Percentiles rank a stretch among this genome's conserved stretches.
Conservation (phyloP, 37 sponge, comb jelly and placozoan genomes). For the Aphrocallistes beatrix region DNA sequence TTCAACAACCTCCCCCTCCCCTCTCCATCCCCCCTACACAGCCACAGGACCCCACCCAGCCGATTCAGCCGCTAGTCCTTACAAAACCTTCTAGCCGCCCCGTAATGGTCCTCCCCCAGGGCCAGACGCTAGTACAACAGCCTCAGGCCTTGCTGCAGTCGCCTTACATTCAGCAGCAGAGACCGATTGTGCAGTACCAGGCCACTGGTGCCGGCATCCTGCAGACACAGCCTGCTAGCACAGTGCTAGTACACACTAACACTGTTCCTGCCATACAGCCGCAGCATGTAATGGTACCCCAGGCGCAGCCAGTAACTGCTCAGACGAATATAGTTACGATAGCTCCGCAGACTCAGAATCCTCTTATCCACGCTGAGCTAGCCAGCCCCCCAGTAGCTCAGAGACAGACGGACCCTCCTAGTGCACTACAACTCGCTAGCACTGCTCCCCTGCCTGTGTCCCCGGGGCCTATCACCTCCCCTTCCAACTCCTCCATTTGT, state of each 20-base stretch:
- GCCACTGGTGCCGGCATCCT: background rate
- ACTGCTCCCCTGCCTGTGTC: background rate
- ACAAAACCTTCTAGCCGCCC: background rate
- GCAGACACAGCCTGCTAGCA: background rate
- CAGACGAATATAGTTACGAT: background rate
- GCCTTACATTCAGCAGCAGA: background rate
- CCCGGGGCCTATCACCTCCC: background rate
- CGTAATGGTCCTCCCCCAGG: background rate
- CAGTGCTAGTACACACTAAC: background rate
- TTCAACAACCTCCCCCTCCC: background rate
- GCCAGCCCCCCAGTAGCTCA: background rate
- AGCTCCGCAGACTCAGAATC: background rate
- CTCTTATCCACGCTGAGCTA: background rate
- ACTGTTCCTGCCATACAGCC: too few relatives aligned
- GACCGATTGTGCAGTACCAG: background rate
- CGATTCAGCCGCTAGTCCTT: background rate
- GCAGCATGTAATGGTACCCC: background rate
- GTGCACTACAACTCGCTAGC: background rate
- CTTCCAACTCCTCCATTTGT: background rate
- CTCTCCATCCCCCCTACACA: background rate
- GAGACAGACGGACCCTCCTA: background rate
- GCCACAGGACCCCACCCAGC: background rate
- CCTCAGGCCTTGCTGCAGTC: too few relatives aligned
- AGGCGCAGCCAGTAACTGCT: background rate
- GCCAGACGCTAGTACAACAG: background rate